Evolutionary conservation across 1,140 invertebrate genomes (phyloP), one percentile per base, ranked within the genome.

Genomic region (Drosophila malerkotliana): DNA sequence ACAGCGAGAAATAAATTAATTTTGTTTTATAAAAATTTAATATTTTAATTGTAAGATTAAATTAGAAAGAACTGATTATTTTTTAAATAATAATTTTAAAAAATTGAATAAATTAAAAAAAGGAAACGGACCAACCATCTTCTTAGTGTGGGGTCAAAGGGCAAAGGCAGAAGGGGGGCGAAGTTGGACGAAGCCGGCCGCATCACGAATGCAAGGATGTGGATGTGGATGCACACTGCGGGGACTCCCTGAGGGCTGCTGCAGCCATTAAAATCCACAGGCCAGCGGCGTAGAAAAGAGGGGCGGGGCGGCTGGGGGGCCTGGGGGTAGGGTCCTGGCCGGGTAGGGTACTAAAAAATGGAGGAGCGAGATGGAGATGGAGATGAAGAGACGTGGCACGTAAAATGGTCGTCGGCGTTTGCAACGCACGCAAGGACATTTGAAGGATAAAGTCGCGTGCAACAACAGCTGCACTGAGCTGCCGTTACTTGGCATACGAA

Each of bases 401-500:
- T 75, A 75, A 75, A 75, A 75, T 75, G 72, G 61, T 75, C 72
- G 72, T 74, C 75, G 83, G 75, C 83, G 66, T 69, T 69, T 88
- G 84, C 79, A 84, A 89, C 84, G 84, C 84, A 89, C 85, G 85
- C 84, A 89, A 89, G 84, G 84, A 89, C 84, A 89, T 89, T 84
- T 89, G 84, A 89, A 89, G 84, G 84, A 89, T 89, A 89, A 89
- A 88, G 77, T 88, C 84, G 84, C 84, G 84, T 83, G 84, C 72
- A 88, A 59, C 58, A 67, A 58, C 76, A 63, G 55, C 66, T 84
- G 80, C 77, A 60, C 81, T 58, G 74, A 87, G 82, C 82, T 87
- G 82, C 82, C 82, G 74, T 85, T 85, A 85, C 82, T 85, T 85
- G 82, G 82, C 82, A 85, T 85, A 85, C 82, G 78, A 85, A 85